Percentiles rank a stretch among this genome's conserved stretches.
Conservation (phyloP, 1,140 invertebrate genomes). For the Aethina tumida region DNA sequence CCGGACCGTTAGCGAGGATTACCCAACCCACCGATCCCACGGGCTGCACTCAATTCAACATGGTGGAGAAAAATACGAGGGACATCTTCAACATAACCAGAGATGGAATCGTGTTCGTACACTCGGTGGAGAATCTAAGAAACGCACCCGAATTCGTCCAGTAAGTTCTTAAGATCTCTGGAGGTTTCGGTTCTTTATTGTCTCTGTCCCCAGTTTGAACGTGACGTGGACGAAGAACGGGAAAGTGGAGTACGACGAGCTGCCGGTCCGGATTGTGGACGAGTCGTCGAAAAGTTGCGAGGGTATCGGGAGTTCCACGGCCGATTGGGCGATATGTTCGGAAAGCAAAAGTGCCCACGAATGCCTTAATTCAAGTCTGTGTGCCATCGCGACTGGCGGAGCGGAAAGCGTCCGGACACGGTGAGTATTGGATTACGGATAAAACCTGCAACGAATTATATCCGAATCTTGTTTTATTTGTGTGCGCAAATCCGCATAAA, state of each 20-base stretch:
- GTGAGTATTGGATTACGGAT: slow-evolving; percentile 17
- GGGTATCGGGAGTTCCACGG: slow-evolving; percentile 27
- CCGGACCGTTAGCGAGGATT: slow-evolving; percentile 33
- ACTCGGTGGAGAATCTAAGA: slow-evolving; percentile 33
- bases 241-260: slow-evolving; percentile 31
- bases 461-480: background rate
- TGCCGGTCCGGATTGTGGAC: slow-evolving; percentile 38
- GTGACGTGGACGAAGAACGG: slow-evolving; percentile 41
- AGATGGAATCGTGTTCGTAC: slow-evolving; percentile 47
- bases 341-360: slow-evolving; percentile 37
- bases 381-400: slow-evolving; percentile 43
- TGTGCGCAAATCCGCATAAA: slow-evolving; percentile 1
- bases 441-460: background rate
- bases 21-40: slow-evolving; percentile 33
- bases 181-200: background rate
- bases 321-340: slow-evolving; percentile 37
- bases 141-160: slow-evolving; percentile 14
- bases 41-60: slow-evolving; percentile 20
- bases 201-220: slow-evolving; percentile 32
- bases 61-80: slow-evolving; percentile 13
- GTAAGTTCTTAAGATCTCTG: slow-evolving; percentile 8
- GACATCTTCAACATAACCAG: slow-evolving; percentile 43
- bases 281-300: slow-evolving; percentile 30
- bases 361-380: slow-evolving; percentile 40
- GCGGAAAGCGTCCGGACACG: slow-evolving; percentile 18